Conservation (phyloP, 2,113 vertebrate genomes). For the Lichenostomus cassidix region DNA sequence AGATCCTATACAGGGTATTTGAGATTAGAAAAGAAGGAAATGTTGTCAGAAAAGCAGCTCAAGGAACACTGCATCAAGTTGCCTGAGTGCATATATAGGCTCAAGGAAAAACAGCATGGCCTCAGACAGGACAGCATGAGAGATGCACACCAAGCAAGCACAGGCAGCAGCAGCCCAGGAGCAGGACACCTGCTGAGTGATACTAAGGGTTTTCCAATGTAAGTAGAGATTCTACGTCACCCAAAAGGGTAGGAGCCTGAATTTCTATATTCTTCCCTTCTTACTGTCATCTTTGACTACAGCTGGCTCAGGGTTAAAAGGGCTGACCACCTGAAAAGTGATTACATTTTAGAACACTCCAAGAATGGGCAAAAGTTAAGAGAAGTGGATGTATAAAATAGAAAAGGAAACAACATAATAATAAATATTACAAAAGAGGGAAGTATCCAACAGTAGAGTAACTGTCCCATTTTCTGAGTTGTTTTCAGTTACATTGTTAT, state of each 20-base stretch:
- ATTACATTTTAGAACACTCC: not conserved
- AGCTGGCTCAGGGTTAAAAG: not conserved
- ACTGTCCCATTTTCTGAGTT: not conserved
- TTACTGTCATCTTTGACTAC: not conserved
- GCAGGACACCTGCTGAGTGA: not conserved
- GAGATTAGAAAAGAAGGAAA: not conserved
- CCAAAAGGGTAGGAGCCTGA: not conserved
- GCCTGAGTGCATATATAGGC: fast-evolving
- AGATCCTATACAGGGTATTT: not conserved
- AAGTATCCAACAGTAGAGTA: not conserved
- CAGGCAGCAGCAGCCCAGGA: not conserved
- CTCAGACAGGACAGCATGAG: not conserved
- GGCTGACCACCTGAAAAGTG: not conserved
- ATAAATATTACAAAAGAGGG: not conserved
- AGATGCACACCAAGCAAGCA: fast-evolving
- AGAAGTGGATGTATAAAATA: not conserved
- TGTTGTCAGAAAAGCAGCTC: not conserved
- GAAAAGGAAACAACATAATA: not conserved
- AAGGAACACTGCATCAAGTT: not conserved
- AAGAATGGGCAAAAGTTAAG: not conserved
- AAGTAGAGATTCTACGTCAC: not conserved
- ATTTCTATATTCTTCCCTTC: not conserved
- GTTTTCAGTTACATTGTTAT: not conserved
- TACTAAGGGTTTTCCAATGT: not conserved
- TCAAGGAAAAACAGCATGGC: not conserved